phyloP scores from a whole-genome alignment of 1,140 invertebrate genomes.

The Rhizoglyphus robini region DNA sequence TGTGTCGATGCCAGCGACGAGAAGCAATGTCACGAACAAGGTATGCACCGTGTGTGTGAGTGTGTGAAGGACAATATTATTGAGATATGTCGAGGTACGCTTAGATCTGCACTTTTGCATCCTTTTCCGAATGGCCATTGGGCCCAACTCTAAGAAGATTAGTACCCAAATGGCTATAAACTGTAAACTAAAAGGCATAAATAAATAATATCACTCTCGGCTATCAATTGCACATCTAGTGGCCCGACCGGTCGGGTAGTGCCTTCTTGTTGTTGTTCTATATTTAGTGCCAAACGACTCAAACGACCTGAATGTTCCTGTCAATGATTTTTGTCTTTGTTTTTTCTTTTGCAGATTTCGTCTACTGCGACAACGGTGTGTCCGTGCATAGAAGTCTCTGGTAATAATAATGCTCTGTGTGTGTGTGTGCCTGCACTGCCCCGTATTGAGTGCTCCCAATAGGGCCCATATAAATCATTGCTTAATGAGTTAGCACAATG shows the following conservation, averaged over 20 bases:
- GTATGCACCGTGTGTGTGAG: slow-evolving; percentile 25
- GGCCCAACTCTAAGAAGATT: background rate
- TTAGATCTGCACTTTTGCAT: too few species aligned
- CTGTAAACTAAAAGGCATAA: too few species aligned
- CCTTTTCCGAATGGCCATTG: background rate
- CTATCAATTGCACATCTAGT: too few species aligned
- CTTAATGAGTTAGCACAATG: too few species aligned
- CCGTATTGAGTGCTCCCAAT: too few species aligned
- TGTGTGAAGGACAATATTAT: background rate
- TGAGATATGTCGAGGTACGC: background rate
- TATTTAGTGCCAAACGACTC: too few species aligned
- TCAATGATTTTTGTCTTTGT: background rate
- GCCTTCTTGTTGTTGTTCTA: too few species aligned
- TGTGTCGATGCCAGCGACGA: slow-evolving; percentile 37
- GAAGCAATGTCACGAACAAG: slow-evolving; percentile 28
- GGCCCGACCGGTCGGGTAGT: too few species aligned
- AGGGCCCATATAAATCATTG: too few species aligned
- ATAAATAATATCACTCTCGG: too few species aligned
- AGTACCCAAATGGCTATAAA: background rate
- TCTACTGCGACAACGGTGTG: slow-evolving; percentile 32
- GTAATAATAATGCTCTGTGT: too few species aligned
- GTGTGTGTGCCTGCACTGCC: too few species aligned
- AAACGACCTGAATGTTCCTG: background rate
- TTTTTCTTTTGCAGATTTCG: slow-evolving; percentile 23
- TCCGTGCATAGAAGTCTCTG: slow-evolving; percentile 33